These are phyloP conservation scores for Acanthaster planci DNA, from an alignment of 35 echinoderm and acorn worm species.

Conservation along the genomic window DNA sequence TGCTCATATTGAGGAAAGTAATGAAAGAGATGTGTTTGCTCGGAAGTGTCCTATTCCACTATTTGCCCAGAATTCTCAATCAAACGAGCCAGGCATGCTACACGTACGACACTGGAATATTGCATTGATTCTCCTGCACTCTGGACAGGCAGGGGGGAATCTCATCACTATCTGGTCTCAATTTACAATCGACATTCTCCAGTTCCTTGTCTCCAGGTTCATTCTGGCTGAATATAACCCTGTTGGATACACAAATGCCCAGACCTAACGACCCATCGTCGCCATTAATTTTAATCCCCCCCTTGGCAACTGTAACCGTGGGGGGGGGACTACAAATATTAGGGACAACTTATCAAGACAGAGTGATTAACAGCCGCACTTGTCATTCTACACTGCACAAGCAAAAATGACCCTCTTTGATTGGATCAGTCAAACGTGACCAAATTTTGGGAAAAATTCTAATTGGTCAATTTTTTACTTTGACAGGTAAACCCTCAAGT, in stretches of 20 bases:
- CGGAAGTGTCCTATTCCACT: no score
- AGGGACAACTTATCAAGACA: background rate
- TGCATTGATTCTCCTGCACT: no score
- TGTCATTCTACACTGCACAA: background rate
- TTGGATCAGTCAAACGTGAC: background rate
- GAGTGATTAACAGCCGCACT: background rate
- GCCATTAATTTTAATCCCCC: background rate
- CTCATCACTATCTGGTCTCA: background rate
- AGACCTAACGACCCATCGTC: background rate
- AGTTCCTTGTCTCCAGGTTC: background rate
- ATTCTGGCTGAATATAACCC: constrained; percentile 1
- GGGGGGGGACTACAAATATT: background rate
- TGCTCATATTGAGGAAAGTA: no score
- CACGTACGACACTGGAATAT: no score
- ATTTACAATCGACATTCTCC: constrained; percentile 18
- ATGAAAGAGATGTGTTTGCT: no score
- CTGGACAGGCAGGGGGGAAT: no score
- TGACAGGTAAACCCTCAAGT: background rate
- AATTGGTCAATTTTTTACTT: constrained; percentile 7
- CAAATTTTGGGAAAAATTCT: background rate
- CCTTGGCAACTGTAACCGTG: background rate
- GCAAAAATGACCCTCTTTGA: background rate
- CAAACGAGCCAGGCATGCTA: no score
- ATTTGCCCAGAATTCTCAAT: no score
- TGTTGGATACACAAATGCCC: background rate